Evolutionary conservation across 2,113 vertebrate species (phyloP).

Genomic region (Paratilapia polleni): DNA sequence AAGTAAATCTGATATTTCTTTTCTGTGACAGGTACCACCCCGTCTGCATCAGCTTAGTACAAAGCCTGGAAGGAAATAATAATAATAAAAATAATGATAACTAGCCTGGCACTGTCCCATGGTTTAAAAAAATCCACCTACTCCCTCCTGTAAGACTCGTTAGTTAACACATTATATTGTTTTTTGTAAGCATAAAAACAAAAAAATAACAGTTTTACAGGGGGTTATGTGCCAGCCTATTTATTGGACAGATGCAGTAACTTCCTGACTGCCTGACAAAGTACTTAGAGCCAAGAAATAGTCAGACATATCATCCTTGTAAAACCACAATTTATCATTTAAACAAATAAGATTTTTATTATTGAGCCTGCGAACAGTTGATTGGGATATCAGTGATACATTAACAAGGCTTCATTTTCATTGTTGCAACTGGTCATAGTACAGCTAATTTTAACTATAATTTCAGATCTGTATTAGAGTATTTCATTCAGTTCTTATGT

Average conservation of each 20-base stretch:
- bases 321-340: background rate
- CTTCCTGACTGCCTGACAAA: background rate
- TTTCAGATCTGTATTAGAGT: too few species aligned
- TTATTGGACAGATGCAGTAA: background rate
- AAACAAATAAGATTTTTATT: background rate
- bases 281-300: slow-evolving; percentile 1
- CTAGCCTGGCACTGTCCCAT: background rate
- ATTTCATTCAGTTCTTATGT: too few species aligned
- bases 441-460: too few species aligned
- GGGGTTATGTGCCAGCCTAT: background rate
- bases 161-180: slow-evolving; percentile 6
- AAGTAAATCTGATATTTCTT: background rate
- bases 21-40: background rate
- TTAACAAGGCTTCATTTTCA: too few species aligned
- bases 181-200: background rate
- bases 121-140: background rate
- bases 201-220: fast-evolving
- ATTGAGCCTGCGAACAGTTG: too few species aligned
- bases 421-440: too few species aligned
- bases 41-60: background rate
- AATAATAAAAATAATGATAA: background rate
- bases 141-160: background rate
- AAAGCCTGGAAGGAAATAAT: background rate
- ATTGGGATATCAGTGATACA: background rate
- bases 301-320: background rate